These are phyloP conservation scores for Neria commutata DNA, from an alignment of 2,888 invertebrate genomes.

Conservation along the genomic window DNA sequence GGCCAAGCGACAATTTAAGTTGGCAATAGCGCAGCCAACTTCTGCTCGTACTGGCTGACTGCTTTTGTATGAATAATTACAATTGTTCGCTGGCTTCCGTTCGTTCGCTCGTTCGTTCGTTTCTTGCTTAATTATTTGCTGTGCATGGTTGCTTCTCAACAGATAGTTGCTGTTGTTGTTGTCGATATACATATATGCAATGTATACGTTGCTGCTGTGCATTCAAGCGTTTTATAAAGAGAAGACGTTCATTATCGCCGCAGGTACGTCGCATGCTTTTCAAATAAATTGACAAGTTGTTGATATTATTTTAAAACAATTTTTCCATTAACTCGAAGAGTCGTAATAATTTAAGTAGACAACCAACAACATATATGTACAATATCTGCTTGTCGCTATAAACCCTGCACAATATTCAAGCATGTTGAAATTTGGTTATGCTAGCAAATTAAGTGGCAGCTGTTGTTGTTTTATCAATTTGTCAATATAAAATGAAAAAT, in stretches of 20 bases:
- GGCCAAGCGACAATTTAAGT: slow-evolving; percentile 22
- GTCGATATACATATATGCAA: slow-evolving; percentile 13
- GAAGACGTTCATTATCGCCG: too few relatives aligned
- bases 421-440: too few relatives aligned
- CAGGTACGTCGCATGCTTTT: neutral
- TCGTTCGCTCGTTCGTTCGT: neutral
- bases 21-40: neutral
- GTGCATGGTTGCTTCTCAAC: slow-evolving; percentile 5
- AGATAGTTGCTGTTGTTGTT: slow-evolving; percentile 16
- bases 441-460: too few relatives aligned
- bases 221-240: slow-evolving; percentile 45
- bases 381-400: too few relatives aligned
- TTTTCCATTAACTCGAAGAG: too few relatives aligned
- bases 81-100: slow-evolving; percentile 3
- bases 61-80: slow-evolving; percentile 11
- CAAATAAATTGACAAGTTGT: neutral
- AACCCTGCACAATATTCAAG: too few relatives aligned
- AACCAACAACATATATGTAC: too few relatives aligned
- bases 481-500: too few relatives aligned
- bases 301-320: too few relatives aligned
- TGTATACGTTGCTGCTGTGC: too few relatives aligned
- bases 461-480: too few relatives aligned
- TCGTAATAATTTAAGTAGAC: too few relatives aligned
- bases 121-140: neutral
- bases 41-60: neutral